Percentiles rank a stretch among this genome's conserved stretches.
Conservation (phyloP, 53 echinoderm and acorn worm genomes). For the Echinometra lucunter region DNA sequence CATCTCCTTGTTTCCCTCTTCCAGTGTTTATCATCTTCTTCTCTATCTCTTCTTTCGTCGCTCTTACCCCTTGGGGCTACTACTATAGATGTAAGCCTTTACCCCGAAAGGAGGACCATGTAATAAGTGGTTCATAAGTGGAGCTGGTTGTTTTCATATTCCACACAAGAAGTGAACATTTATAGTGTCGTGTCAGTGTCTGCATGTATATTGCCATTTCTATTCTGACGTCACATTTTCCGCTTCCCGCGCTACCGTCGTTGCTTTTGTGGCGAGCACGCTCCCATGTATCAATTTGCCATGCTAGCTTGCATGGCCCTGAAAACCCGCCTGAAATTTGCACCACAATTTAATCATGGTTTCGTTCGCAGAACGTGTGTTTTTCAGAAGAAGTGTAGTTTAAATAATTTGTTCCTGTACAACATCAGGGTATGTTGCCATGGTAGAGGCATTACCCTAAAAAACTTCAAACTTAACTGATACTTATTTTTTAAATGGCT, state of each 20-base stretch:
- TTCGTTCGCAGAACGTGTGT: neutral
- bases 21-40: neutral
- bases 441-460: neutral
- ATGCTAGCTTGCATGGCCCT: neutral
- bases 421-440: neutral
- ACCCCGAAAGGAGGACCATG: neutral
- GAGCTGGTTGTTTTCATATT: constrained; percentile 17
- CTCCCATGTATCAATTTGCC: constrained; percentile 5
- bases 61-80: neutral
- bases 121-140: constrained; percentile 1
- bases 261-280: constrained; percentile 32
- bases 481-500: neutral
- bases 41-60: neutral
- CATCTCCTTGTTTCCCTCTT: neutral
- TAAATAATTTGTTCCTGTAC: constrained; percentile 16
- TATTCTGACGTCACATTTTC: constrained; percentile 17
- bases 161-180: neutral
- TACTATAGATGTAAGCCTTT: neutral
- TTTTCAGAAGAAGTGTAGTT: neutral
- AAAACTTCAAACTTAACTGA: neutral
- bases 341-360: constrained; percentile 39
- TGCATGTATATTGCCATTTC: neutral
- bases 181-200: neutral
- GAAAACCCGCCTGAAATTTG: constrained; percentile 33
- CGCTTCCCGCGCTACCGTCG: neutral